Evolutionary conservation across 2,113 vertebrate species (phyloP).

Genomic region (Myrmecobius fasciatus): DNA sequence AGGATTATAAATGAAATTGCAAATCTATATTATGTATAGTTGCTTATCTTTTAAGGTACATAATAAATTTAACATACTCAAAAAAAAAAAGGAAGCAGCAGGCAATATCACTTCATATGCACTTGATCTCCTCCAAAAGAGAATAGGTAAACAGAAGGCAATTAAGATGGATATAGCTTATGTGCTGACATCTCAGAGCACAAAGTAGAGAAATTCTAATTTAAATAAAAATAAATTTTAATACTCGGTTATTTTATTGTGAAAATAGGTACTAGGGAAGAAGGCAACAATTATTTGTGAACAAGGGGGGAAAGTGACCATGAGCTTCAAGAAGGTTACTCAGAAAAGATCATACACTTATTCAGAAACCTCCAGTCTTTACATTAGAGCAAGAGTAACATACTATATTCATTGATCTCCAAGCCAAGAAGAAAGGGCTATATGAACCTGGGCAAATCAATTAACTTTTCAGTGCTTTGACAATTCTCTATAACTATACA

Average conservation of each 20-base stretch:
- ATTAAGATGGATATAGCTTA: not conserved
- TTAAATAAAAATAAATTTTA: not conserved
- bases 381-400: not conserved
- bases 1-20: too few species aligned
- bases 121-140: not conserved
- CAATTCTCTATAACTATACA: not conserved
- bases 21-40: too few species aligned
- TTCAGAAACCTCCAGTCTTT: not conserved
- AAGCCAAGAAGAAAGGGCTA: not conserved
- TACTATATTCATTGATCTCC: not conserved
- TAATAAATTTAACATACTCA: too few species aligned
- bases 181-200: not conserved
- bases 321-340: not conserved
- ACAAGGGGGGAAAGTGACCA: not conserved
- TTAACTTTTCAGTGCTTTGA: not conserved
- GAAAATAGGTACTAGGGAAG: not conserved
- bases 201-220: not conserved
- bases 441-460: not conserved
- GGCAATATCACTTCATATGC: not conserved
- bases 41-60: too few species aligned
- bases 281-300: not conserved
- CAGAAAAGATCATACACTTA: not conserved
- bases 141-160: not conserved
- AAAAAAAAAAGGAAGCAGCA: not conserved
- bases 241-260: not conserved